Conservation (phyloP, 2,113 vertebrate species). For the Malurus cyaneus region DNA sequence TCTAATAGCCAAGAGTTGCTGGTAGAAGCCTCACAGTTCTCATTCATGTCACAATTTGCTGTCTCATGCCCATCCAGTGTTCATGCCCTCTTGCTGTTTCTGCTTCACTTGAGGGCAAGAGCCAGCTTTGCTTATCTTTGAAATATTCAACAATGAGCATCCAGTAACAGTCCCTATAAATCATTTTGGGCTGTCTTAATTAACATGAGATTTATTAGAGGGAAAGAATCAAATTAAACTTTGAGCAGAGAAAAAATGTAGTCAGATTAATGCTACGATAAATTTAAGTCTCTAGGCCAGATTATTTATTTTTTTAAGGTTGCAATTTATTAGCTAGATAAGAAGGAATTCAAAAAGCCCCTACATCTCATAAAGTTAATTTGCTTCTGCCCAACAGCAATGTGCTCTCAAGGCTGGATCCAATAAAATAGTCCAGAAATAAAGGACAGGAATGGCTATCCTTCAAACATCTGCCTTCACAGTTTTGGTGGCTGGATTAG, state of each 20-base stretch:
- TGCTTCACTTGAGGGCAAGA: slow-evolving; percentile 21
- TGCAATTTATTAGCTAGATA: slow-evolving; percentile 42
- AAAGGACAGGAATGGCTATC: background rate
- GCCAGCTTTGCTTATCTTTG: background rate
- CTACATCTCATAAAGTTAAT: slow-evolving; percentile 35
- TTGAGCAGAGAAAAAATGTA: slow-evolving; percentile 39
- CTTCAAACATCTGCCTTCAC: background rate
- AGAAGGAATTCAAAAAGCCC: background rate
- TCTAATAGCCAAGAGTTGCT: background rate
- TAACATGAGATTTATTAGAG: slow-evolving; percentile 56
- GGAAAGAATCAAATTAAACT: slow-evolving; percentile 62
- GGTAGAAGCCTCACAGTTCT: background rate
- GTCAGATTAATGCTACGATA: slow-evolving; percentile 49
- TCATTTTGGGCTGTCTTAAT: slow-evolving; percentile 53
- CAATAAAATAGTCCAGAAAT: background rate
- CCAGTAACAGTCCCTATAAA: slow-evolving; percentile 9
- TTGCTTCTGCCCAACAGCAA: background rate
- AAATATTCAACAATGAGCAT: slow-evolving; percentile 10
- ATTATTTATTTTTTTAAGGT: slow-evolving; percentile 36
- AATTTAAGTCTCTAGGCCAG: slow-evolving; percentile 37
- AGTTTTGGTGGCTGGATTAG: background rate
- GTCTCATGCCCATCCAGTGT: background rate
- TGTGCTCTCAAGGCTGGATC: background rate
- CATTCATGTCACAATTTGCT: background rate
- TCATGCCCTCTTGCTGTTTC: background rate